Evolutionary conservation across 2,113 vertebrate species (phyloP).

Genomic region (Macroglossus sobrinus): DNA sequence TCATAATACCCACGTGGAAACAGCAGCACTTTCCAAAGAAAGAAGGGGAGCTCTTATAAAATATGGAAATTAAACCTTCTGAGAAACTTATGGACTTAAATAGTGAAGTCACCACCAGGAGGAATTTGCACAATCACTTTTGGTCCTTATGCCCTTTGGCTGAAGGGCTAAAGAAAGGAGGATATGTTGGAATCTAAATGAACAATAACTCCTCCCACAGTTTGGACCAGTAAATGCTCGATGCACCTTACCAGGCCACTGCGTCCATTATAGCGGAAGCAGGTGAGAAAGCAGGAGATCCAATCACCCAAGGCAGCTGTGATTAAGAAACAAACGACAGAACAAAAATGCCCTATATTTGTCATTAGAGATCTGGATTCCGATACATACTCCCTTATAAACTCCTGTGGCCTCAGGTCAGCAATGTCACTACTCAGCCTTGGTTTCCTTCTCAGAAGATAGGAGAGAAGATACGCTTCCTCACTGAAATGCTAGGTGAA

Average conservation of each 20-base stretch:
- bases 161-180: not conserved
- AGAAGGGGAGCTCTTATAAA: not conserved
- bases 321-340: not conserved
- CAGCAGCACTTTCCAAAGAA: not conserved
- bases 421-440: not conserved
- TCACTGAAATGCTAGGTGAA: not conserved
- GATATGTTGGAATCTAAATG: no score
- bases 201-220: not conserved
- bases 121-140: not conserved
- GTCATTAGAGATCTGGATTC: not conserved
- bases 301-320: not conserved
- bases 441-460: not conserved
- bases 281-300: not conserved
- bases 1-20: not conserved
- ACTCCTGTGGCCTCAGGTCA: not conserved
- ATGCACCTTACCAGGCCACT: not conserved
- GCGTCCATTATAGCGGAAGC: rapidly evolving
- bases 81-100: not conserved
- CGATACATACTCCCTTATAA: not conserved
- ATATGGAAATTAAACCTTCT: not conserved
- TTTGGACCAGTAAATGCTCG: not conserved
- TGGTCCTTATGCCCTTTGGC: no score
- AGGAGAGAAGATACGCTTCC: no score
- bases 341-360: not conserved
- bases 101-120: not conserved